Percentiles rank a stretch among this genome's conserved stretches.
Evolutionary conservation across 2,113 vertebrate genomes (phyloP).

Genomic region (Condylura cristata): DNA sequence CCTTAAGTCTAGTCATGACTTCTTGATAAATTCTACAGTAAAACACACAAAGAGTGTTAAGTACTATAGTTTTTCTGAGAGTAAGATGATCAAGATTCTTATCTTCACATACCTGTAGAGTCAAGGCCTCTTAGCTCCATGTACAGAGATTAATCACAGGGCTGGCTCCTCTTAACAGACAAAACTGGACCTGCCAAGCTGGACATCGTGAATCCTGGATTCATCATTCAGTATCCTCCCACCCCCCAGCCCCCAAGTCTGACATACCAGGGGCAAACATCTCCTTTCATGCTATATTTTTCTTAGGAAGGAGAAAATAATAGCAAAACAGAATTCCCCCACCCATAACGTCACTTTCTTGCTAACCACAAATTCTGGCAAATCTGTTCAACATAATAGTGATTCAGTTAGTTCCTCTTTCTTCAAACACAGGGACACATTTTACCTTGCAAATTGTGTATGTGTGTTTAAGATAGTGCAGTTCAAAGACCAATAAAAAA

Average conservation of each 20-base stretch:
- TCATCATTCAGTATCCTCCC: background rate
- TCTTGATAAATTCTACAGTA: background rate
- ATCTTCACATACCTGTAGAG: background rate
- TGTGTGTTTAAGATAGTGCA: background rate
- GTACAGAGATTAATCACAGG: accelerated
- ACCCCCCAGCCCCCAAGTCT: background rate
- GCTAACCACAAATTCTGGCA: constrained; percentile 67
- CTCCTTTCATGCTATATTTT: background rate
- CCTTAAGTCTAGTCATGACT: background rate
- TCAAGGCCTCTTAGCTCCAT: background rate
- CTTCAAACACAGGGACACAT: constrained; percentile 36
- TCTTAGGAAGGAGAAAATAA: constrained; percentile 65
- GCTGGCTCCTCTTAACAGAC: background rate
- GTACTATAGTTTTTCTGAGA: background rate
- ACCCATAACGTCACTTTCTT: constrained; percentile 20
- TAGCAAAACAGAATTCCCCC: constrained; percentile 70
- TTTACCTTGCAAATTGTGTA: constrained; percentile 73
- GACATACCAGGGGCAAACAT: background rate
- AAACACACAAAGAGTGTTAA: background rate
- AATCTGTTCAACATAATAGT: background rate
- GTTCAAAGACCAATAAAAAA: background rate
- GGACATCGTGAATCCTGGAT: accelerated
- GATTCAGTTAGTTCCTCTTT: constrained; percentile 77
- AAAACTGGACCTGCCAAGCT: background rate
- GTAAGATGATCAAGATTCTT: accelerated